Conservation (phyloP, 1,140 invertebrate genomes). For the Drosophila santomea region DNA sequence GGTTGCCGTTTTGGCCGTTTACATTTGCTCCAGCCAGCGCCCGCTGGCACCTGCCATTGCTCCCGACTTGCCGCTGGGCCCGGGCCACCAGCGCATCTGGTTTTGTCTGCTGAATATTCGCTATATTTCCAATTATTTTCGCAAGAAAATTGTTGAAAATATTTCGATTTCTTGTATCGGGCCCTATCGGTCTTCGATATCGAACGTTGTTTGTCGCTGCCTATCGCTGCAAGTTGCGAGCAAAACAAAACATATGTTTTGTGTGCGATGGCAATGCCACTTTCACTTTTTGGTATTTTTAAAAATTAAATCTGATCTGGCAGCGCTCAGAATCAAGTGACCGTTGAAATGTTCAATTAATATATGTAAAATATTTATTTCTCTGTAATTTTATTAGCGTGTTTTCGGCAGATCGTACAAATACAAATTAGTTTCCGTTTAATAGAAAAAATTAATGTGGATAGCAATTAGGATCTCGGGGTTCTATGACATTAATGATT, state of each 20-base stretch:
- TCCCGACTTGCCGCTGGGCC: slow-evolving; percentile 35
- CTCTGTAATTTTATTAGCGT: too few species aligned
- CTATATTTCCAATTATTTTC: slow-evolving; percentile 8
- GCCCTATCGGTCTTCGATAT: neutral
- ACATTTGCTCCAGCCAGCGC: slow-evolving; percentile 23
- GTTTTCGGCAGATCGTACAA: too few species aligned
- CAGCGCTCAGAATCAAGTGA: neutral
- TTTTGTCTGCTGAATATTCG: neutral
- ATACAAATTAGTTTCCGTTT: too few species aligned
- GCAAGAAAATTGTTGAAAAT: slow-evolving; percentile 9
- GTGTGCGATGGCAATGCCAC: neutral
- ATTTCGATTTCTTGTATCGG: neutral
- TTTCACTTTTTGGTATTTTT: slow-evolving; percentile 1
- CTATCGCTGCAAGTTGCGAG: neutral
- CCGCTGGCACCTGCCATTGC: slow-evolving; percentile 49
- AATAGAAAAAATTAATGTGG: too few species aligned
- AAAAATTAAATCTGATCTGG: neutral
- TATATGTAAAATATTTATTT: too few species aligned
- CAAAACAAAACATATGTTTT: neutral
- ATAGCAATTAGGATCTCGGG: too few species aligned
- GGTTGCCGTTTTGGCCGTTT: slow-evolving; percentile 16
- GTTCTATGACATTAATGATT: too few species aligned
- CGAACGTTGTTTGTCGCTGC: neutral
- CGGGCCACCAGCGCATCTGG: slow-evolving; percentile 18
- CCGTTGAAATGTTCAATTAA: too few species aligned